Base-by-base conservation (phyloP, 2,888 invertebrate species). In the Drosophila helvetica region DNA sequence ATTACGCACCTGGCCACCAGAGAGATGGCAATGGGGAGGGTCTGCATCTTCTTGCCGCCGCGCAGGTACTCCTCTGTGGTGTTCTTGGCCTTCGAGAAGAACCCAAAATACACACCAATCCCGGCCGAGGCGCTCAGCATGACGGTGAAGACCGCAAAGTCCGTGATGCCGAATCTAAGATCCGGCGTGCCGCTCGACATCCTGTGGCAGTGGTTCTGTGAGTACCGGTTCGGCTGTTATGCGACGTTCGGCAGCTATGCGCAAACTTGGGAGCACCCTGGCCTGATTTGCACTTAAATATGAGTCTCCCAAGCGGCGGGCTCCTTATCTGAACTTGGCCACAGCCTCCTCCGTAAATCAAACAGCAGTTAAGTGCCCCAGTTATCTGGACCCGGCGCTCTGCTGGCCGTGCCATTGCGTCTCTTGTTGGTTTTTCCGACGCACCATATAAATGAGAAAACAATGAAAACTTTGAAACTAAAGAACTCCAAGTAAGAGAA, bases 11-110 rank as follows among this genome's bases (percentile, higher is more conserved):
- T 91, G 45, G 95, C 94, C 66, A 95, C 92, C n/a, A 95, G 90
- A 0, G 94, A 94, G 86, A 95, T 93, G 15, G 94, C 93, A 59
- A 95, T 94, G 1, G 95, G 95, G 73, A 94, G 91, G 1, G 93
- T 92, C 66, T 93, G 92, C 92, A 94, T 93, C 65, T 92, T 92
- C 66, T 93, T 92, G 53, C 93, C 93, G 3, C 94, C 94, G 80
- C 93, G 92, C 45, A 95, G 91, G 86, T 94, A 94, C 69, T 93
- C 93, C 45, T 94, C 93, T 0, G 92, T 92, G 0, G 93, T 93
- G 69, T 93, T 93, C 56, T 92, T 91, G 42, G 91, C 85, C 77
- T 92, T 93, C 48, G 93, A 92, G 78, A 92, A 93, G 80, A 92
- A 93, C 30, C 93, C 93, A 81, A 94, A 93, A 87, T 94, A 94